Conservation (phyloP, 2,888 invertebrate species). For the Eledona agricola region DNA sequence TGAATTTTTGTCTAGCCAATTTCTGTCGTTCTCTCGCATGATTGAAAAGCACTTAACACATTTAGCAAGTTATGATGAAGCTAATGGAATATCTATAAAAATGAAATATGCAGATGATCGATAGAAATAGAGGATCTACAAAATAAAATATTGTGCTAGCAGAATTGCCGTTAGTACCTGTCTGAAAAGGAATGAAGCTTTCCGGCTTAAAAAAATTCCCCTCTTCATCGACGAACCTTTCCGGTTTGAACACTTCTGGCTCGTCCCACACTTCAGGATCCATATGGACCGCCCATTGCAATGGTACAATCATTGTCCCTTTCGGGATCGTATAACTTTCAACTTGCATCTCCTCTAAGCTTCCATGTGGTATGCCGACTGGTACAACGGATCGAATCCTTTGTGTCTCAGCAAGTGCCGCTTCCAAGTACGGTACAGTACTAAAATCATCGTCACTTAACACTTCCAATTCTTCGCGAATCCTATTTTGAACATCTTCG, state of each 20-base stretch:
- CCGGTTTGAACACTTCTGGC: slow-evolving; percentile 74
- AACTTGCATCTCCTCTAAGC: slow-evolving; percentile 63
- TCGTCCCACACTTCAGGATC: slow-evolving; percentile 72
- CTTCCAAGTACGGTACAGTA: slow-evolving; percentile 71
- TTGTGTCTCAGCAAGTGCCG: slow-evolving; percentile 81
- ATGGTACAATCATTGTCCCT: slow-evolving; percentile 78
- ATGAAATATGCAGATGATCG: no score
- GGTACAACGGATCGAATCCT: slow-evolving; percentile 83
- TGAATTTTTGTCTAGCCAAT: no score
- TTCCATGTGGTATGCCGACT: slow-evolving; percentile 86
- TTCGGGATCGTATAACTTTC: slow-evolving; percentile 71
- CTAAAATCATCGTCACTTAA: slow-evolving; percentile 62
- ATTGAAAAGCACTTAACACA: no score
- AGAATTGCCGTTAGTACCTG: no score
- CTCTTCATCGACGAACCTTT: slow-evolving; percentile 72
- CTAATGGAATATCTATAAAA: no score
- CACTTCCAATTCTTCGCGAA: slow-evolving; percentile 67
- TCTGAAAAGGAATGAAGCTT: slow-evolving; percentile 84
- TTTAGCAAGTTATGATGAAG: no score
- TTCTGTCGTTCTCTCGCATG: no score
- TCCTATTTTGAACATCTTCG: slow-evolving; percentile 69
- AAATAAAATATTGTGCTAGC: no score
- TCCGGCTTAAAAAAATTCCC: slow-evolving; percentile 72
- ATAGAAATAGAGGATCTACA: no score
- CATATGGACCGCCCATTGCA: slow-evolving; percentile 85